Evolutionary conservation across 2,797 vertebrate species (phyloP), one percentile per base, ranked within the genome.

Genomic region (Manis crassicaudata): DNA sequence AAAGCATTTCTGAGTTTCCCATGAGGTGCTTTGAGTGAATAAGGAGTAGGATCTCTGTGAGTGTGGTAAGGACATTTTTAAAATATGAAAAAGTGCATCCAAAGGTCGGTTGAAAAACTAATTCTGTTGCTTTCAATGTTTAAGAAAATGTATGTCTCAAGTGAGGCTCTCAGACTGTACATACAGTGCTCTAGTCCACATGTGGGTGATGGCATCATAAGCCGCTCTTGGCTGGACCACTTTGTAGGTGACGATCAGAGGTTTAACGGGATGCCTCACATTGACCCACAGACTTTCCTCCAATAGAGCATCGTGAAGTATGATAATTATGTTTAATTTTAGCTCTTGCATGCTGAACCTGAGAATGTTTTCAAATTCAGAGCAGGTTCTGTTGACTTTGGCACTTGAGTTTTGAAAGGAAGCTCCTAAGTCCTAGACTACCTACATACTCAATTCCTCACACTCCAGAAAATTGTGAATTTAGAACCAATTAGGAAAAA

Each of bases 1-100:
- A 92, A 96, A 97, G 97, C 92, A 29, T 90, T 90, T 75, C 88
- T 93, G 81, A 90, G 89, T 94, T 97, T 97, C 97, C 96, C 97
- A 97, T 29, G 97, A 96, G 96, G 90, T 50, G 76, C 65, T 81
- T 52, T 1, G 52, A n/a, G 68, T 2, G 72, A 72, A 56, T 20
- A 21, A 54, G 35, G 70, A 11, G 46, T n/a, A 12, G 32, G 54
- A 43, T 56, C 80, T 70, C 46, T 20, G 25, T 10, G 60, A 7
- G 32, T 20, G 10, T 2, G 87, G 20, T 0, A 50, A 75, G 81
- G 4, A 21, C 10, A 40, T 62, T 5, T 87, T 96, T 80, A 52
- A 60, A 85, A 50, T 1, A 40, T 77, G 43, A 35, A 96, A 86
- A 79, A 0, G 0, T 23, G 10, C 6, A 12, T 40, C 17, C 70